Conservation (phyloP, 2,797 vertebrate species). For the Furcifer pardalis region DNA sequence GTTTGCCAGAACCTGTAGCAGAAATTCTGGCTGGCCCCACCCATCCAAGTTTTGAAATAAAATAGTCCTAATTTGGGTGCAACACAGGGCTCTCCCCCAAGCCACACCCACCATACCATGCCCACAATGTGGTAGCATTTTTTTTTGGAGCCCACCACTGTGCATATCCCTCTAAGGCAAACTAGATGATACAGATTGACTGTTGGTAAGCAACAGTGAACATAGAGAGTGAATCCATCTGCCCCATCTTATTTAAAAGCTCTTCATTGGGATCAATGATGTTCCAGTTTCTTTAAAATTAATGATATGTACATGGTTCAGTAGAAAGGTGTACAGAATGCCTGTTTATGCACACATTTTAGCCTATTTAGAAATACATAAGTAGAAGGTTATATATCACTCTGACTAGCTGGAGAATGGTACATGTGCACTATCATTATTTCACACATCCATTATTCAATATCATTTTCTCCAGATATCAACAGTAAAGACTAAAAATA, state of each 20-base stretch:
- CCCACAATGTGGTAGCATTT: too few relatives aligned
- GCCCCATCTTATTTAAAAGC: not conserved
- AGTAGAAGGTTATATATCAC: not conserved
- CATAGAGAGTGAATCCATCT: not conserved
- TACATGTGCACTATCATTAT: not conserved
- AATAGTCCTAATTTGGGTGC: too few relatives aligned
- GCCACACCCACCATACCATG: too few relatives aligned
- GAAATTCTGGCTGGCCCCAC: too few relatives aligned
- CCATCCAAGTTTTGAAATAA: too few relatives aligned
- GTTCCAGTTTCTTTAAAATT: not conserved
- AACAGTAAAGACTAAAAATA: too few relatives aligned
- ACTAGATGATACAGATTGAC: not conserved
- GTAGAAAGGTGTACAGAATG: not conserved
- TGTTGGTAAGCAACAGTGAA: not conserved
- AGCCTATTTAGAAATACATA: not conserved
- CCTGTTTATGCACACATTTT: not conserved
- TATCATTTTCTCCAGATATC: not conserved
- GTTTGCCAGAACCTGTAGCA: too few relatives aligned
- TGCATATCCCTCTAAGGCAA: not conserved
- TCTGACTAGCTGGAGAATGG: not conserved
- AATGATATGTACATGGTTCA: not conserved
- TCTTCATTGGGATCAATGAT: not conserved
- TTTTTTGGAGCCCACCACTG: too few relatives aligned
- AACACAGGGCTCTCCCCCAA: too few relatives aligned
- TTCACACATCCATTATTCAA: not conserved